A percentile compares a stretch with the other conserved stretches of the same genome.
Conservation (phyloP, 2,888 invertebrate species). For the Pterostichus niger region DNA sequence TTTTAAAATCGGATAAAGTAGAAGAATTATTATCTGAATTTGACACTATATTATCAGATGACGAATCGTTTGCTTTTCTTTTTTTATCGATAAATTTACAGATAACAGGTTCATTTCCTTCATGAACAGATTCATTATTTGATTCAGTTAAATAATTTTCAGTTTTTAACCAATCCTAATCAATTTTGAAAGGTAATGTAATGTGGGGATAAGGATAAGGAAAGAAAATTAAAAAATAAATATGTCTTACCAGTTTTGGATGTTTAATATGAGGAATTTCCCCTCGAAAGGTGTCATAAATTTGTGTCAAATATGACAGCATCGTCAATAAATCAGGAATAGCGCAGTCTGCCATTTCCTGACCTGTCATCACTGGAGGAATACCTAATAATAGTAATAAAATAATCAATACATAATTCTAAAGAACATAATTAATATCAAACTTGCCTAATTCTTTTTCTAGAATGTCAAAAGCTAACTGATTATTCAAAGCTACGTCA, state of each 20-base stretch:
- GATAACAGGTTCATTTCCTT: slow-evolving; percentile 12
- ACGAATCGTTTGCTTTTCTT: neutral
- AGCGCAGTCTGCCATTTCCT: slow-evolving; percentile 86
- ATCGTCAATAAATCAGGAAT: slow-evolving; percentile 87
- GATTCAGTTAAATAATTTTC: neutral
- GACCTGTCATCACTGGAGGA: slow-evolving; percentile 85
- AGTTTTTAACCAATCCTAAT: slow-evolving; percentile 10
- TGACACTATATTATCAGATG: neutral
- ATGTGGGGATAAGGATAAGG: neutral
- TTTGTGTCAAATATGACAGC: slow-evolving; percentile 91
- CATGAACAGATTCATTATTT: neutral
- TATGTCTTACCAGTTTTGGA: slow-evolving; percentile 82
- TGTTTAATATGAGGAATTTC: slow-evolving; percentile 92
- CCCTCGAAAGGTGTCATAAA: slow-evolving; percentile 94
- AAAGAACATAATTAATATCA: slow-evolving; percentile 63
- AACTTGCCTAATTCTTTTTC: slow-evolving; percentile 89
- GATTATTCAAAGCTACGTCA: slow-evolving; percentile 85
- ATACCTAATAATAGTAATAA: slow-evolving; percentile 77
- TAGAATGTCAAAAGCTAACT: slow-evolving; percentile 91
- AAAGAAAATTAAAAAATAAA: neutral
- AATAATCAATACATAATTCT: slow-evolving; percentile 21
- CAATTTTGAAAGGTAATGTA: neutral
- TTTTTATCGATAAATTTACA: slow-evolving; percentile 29
- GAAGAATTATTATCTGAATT: neutral
- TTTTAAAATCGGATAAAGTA: neutral